Conservation (phyloP, 2,113 vertebrate genomes). For the Brevimyrus niger region DNA sequence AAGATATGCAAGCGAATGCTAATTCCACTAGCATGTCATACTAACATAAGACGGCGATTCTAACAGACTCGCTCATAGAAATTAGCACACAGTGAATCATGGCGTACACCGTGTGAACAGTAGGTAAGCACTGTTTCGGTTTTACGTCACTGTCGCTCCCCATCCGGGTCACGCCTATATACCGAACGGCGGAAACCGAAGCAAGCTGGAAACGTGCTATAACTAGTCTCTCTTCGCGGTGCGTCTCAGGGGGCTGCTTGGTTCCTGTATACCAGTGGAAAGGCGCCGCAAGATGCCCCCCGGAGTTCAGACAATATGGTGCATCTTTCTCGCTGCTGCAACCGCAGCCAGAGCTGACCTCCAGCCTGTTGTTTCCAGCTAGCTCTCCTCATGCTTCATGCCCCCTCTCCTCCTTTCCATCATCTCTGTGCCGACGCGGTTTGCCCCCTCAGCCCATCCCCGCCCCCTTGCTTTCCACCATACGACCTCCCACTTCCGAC, state of each 20-base stretch:
- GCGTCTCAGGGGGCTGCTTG: background rate
- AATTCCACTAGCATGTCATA: background rate
- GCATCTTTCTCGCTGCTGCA: background rate
- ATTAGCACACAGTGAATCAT: background rate
- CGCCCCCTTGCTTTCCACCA: background rate
- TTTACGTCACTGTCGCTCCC: background rate
- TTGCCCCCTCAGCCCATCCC: background rate
- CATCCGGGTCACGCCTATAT: background rate
- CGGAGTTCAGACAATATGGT: background rate
- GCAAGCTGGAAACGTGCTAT: background rate
- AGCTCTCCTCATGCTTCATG: background rate
- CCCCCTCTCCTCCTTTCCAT: background rate
- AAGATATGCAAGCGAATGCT: background rate
- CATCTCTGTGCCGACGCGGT: background rate
- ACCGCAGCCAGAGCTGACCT: background rate
- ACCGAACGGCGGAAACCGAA: background rate
- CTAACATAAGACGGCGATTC: background rate
- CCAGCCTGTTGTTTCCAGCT: background rate
- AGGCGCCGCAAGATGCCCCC: background rate
- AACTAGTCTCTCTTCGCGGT: background rate
- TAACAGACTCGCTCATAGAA: background rate
- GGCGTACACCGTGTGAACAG: background rate
- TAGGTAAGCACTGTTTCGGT: background rate
- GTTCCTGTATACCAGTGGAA: background rate
- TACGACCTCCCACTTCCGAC: background rate